phyloP scores from a whole-genome alignment of 2,888 invertebrate species.

The Agonopterix arenella region DNA sequence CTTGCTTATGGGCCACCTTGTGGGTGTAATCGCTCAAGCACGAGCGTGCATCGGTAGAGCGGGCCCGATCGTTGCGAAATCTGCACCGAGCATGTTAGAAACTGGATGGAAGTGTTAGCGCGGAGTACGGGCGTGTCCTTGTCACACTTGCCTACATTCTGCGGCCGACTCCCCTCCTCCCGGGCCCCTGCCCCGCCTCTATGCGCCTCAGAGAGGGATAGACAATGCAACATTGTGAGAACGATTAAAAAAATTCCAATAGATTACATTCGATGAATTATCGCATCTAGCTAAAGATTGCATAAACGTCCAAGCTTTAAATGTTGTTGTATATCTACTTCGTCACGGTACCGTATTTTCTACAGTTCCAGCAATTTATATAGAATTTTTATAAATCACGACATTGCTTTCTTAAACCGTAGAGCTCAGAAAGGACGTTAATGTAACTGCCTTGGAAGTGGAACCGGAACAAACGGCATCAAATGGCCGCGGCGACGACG shows the following conservation, averaged over 20 bases:
- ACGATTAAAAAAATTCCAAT: constrained; percentile 50
- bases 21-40: constrained; percentile 36
- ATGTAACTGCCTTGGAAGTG: constrained; percentile 41
- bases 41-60: constrained; percentile 41
- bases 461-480: constrained; percentile 67
- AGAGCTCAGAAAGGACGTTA: constrained; percentile 4
- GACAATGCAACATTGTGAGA: constrained; percentile 64
- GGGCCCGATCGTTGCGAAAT: constrained; percentile 64
- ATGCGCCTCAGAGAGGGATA: constrained; percentile 53
- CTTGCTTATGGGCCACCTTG: constrained; percentile 30
- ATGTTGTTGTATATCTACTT: too few species aligned
- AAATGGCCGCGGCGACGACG: constrained; percentile 58
- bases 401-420: background rate
- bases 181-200: constrained; percentile 38
- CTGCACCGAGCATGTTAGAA: constrained; percentile 69
- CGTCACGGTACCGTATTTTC: constrained; percentile 1
- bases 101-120: constrained; percentile 75
- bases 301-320: background rate
- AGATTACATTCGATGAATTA: constrained; percentile 12
- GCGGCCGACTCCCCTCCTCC: constrained; percentile 52
- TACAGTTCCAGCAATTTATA: background rate
- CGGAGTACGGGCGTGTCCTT: constrained; percentile 75
- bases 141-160: constrained; percentile 77
- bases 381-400: background rate
- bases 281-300: background rate